Evolutionary conservation across 2,113 vertebrate genomes (phyloP).

Genomic region (Phodopus roborovskii): DNA sequence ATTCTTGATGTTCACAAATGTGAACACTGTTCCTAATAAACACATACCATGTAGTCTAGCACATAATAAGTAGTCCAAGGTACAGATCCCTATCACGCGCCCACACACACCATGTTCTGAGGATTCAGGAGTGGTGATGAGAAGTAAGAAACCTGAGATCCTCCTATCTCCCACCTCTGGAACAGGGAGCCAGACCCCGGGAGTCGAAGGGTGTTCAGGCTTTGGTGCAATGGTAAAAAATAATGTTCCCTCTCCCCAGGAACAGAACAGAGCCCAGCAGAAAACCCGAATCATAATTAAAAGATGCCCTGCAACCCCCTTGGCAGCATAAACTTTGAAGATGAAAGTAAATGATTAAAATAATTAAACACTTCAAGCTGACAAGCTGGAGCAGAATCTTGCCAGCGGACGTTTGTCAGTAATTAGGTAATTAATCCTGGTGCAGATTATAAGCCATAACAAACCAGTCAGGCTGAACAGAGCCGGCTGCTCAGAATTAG

Average conservation of each 20-base stretch:
- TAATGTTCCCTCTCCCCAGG: constrained; percentile 71
- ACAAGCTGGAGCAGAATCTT: constrained; percentile 98
- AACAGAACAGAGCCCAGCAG: constrained; percentile 73
- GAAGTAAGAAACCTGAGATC: background rate
- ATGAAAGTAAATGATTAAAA: constrained; percentile 99
- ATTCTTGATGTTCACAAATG: background rate
- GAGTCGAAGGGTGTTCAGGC: constrained; percentile 26
- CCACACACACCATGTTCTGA: background rate
- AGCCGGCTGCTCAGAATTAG: constrained; percentile 91
- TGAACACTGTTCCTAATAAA: background rate
- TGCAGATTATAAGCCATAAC: constrained; percentile 99
- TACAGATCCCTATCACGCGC: background rate
- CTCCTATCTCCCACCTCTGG: background rate
- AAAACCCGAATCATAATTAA: constrained; percentile 94
- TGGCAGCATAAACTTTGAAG: constrained; percentile 98
- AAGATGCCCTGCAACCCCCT: constrained; percentile 98
- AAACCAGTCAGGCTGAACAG: constrained; percentile 99
- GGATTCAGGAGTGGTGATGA: background rate
- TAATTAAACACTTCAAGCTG: constrained; percentile 99
- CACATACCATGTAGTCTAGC: background rate
- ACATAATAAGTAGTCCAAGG: background rate
- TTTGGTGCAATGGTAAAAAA: constrained; percentile 79
- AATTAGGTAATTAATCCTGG: constrained; percentile 99
- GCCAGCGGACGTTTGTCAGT: constrained; percentile 99
- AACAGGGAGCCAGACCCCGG: background rate